Base-by-base conservation (phyloP, 2,113 vertebrate species). In the Lophotis ruficrista region DNA sequence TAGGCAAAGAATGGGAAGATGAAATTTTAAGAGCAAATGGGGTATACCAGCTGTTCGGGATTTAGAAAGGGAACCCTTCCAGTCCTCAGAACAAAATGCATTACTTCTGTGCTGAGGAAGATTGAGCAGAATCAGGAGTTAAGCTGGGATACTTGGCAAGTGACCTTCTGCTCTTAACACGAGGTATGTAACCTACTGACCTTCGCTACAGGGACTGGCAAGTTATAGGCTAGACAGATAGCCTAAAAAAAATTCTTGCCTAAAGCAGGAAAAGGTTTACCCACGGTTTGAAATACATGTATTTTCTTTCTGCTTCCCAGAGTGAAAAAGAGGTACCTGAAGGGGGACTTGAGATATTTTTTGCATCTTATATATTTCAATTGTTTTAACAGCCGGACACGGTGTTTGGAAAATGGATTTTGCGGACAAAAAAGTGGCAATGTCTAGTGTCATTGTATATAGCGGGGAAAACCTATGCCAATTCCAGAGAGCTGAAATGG, bases 1-100 rank as follows among this genome's bases (percentile, higher is more conserved):
- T 94, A 96, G 94, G 86, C 95, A 97, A 96, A 96, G 94, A 97
- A 96, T 91, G 93, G 95, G 95, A 96, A 96, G 95, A 96, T 58
- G 94, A 96, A 85, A 87, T 90, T 96, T 96, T 96, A 90, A 94
- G 87, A 87, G 87, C 91, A 92, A 96, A 91, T 83, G 88, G 91
- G 78, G 83, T 92, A 65, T 84, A 95, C 94, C 96, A 96, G 96
- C 96, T 96, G 96, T 95, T 93, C 69, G 84, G 96, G 90, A 93
- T 94, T 97, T 92, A 94, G 91, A 87, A 87, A 85, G 81, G 73
- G 54, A 94, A 91, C 50, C 33, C 83, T 92, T 94, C 81, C 78
- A 96, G 91, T 89, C 81, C 91, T 93, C 70, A 65, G 69, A 82
- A 90, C 62, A 84, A 95, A 95, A 85, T 20, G 65, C 16, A 19